These are phyloP conservation scores for Notechis scutatus DNA, from an alignment of 2,113 vertebrate species.

Conservation along the genomic window DNA sequence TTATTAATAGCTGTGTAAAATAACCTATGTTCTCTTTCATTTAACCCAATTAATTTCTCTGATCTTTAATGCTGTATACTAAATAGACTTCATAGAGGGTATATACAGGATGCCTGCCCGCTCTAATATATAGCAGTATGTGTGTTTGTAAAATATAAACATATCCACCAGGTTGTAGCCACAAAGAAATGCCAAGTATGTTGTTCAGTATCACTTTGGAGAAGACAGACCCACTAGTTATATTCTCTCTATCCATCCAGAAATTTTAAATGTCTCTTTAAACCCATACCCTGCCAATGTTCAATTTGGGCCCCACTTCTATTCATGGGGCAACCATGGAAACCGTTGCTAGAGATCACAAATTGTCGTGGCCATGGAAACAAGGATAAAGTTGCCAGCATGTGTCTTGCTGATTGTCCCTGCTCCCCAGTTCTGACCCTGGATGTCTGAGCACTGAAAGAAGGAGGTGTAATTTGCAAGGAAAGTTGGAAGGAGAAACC, in stretches of 20 bases:
- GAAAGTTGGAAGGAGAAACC: background rate
- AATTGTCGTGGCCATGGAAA: slow-evolving; percentile 46
- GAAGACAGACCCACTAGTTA: background rate
- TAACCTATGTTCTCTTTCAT: background rate
- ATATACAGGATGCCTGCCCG: background rate
- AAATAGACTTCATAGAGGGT: background rate
- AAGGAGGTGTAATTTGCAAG: background rate
- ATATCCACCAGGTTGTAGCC: background rate
- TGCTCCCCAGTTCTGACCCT: slow-evolving; percentile 11
- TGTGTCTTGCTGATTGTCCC: slow-evolving; percentile 17
- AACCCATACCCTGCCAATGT: background rate
- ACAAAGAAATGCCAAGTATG: background rate
- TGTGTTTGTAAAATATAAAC: background rate
- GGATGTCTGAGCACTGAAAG: background rate
- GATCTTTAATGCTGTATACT: background rate
- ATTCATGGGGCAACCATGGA: slow-evolving; percentile 44
- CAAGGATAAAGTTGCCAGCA: slow-evolving; percentile 16
- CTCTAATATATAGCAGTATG: too few species aligned
- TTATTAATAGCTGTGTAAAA: background rate
- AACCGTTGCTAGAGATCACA: slow-evolving; percentile 47
- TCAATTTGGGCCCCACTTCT: slow-evolving; percentile 21
- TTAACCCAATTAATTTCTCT: background rate
- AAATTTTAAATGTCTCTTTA: slow-evolving; percentile 2
- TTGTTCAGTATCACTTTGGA: background rate
- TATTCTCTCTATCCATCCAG: background rate